A percentile compares a stretch with the other conserved stretches of the same genome.
Conservation (phyloP, 2,797 vertebrate genomes). For the Antrozous pallidus region DNA sequence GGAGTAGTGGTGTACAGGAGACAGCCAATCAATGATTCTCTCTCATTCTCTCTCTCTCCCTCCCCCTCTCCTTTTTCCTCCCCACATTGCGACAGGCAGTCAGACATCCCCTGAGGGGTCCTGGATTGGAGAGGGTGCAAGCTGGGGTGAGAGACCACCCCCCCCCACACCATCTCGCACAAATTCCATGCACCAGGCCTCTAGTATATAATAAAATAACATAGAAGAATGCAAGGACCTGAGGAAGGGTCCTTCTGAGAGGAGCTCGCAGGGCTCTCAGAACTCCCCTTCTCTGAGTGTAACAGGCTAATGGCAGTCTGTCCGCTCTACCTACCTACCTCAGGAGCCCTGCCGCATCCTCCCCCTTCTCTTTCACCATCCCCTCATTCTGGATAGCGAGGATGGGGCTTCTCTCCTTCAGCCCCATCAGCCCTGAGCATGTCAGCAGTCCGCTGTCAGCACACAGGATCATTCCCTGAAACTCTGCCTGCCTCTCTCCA, state of each 20-base stretch:
- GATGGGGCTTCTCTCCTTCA: not conserved
- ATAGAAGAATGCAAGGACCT: not conserved
- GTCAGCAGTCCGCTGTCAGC: not conserved
- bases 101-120: too few species aligned
- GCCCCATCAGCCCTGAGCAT: not conserved
- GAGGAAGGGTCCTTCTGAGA: not conserved
- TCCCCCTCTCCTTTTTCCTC: too few species aligned
- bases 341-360: not conserved
- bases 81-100: too few species aligned
- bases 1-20: fast-evolving
- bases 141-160: too few species aligned
- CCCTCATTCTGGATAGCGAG: not conserved
- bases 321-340: not conserved
- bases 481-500: not conserved
- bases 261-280: not conserved
- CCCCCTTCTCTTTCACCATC: not conserved
- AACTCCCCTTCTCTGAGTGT: not conserved
- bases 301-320: not conserved
- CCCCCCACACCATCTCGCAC: too few species aligned
- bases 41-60: too few species aligned
- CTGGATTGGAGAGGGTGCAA: too few species aligned
- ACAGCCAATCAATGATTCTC: too few species aligned
- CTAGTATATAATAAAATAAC: too few species aligned
- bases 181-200: too few species aligned
- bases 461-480: not conserved